These are phyloP conservation scores for Drosophila sordidula DNA, from an alignment of 2,888 invertebrate genomes.

Conservation along the genomic window DNA sequence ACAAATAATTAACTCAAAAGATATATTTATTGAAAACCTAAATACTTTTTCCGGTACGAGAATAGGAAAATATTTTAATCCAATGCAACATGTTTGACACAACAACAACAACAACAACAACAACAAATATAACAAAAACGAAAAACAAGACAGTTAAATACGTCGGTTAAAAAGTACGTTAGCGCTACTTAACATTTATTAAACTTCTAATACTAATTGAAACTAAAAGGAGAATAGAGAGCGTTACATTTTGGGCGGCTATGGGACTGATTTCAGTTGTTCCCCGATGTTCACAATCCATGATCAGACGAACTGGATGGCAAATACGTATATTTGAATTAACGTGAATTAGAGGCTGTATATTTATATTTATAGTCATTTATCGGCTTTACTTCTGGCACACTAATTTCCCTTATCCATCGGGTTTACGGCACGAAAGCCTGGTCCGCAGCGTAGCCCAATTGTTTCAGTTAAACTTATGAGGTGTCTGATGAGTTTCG, in stretches of 20 bases:
- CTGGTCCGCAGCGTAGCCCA: conserved; percentile 14
- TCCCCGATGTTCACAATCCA: conserved; percentile 25
- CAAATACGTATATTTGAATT: conserved; percentile 8
- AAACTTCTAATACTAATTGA: conserved; percentile 41
- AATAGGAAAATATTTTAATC: conserved; percentile 23
- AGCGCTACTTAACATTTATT: conserved; percentile 45
- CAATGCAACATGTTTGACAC: conserved; percentile 26
- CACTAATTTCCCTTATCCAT: not conserved
- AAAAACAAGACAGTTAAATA: conserved; percentile 43
- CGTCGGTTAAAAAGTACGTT: conserved; percentile 32
- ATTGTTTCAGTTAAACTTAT: conserved; percentile 35
- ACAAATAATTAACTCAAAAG: conserved; percentile 64
- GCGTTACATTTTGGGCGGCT: conserved; percentile 26
- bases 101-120: conserved; percentile 17
- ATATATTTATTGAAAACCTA: conserved; percentile 65
- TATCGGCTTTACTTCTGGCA: conserved; percentile 3
- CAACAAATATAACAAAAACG: conserved; percentile 3
- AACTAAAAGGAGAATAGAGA: conserved; percentile 17
- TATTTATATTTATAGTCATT: conserved; percentile 1
- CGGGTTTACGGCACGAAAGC: conserved; percentile 17
- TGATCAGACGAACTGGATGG: conserved; percentile 3
- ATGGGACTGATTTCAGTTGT: conserved; percentile 38
- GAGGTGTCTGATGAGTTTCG: conserved; percentile 39
- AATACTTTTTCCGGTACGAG: conserved; percentile 40
- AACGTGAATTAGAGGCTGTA: not conserved